Base-by-base conservation (phyloP, 92 coral and sea anemone species). In the Nematostella vectensis region DNA sequence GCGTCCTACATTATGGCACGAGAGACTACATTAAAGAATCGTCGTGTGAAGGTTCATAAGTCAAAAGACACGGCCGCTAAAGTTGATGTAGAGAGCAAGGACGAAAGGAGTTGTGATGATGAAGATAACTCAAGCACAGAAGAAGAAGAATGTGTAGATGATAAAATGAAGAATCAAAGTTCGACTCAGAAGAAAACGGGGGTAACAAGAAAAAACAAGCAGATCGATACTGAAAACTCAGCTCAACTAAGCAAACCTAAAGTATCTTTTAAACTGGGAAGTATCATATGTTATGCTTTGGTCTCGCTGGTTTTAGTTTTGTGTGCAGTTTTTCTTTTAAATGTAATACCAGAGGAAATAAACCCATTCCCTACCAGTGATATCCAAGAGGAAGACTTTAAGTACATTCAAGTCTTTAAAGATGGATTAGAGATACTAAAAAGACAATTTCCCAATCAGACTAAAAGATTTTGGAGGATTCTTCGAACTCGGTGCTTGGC, bases 391-490 rank as follows among this genome's bases (percentile, higher is more conserved):
- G 43, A 31, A 13, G 56, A 44, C 25, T 47, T 64, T 36, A 45
- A 84, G 48, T 52, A 58, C 25, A 42, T 25, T 9, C 65, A 79
- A 18, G 29, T 74, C 20, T 84, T 56, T 45, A 69, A 58, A 29
- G 54, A 70, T n/a, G 80, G 75, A 3, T 25, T 89, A 10, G 36
- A 57, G 9, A 47, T 69, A 31, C 54, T 89, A 11, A 37, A 62
- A 47, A n/a, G 44, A 0, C 69, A 36, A 27, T 81, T 85, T 44
- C 72, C 85, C 1, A 78, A 83, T 36, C 96, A 89, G 53, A 74
- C 96, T 2, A 25, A 36, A 25, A 55, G 86, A 33, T 80, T 79
- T 47, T 80, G 79, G 84, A 72, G 31, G 61, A 77, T 53, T 55
- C 58, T 89, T 6, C 65, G 48, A 30, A 51, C 36, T 22, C 65